Conservation (phyloP, 2,113 vertebrate genomes). For the Hippolais icterina region DNA sequence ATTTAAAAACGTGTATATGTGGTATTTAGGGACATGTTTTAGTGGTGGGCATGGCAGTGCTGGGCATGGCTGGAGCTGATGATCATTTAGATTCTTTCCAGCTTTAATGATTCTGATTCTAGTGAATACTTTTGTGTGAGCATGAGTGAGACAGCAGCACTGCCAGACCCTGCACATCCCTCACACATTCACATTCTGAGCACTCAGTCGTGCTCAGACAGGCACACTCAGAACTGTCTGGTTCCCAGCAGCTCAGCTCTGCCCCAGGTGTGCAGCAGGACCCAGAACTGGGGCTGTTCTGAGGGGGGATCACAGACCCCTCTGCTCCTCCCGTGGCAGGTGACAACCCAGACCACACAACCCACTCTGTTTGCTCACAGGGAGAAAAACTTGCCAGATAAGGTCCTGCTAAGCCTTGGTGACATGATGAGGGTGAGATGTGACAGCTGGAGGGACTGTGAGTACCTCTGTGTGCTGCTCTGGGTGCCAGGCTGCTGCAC, state of each 20-base stretch:
- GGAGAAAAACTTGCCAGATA: not conserved
- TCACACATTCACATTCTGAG: not conserved
- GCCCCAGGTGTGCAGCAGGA: accelerated
- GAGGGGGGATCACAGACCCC: accelerated
- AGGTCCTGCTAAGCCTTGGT: not conserved
- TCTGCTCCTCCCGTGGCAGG: not conserved
- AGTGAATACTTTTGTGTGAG: not conserved
- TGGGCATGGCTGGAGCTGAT: accelerated
- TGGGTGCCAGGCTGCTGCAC: not conserved
- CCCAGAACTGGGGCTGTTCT: accelerated
- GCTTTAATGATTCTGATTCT: not conserved
- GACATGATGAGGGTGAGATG: not conserved
- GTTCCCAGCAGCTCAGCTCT: not conserved
- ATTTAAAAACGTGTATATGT: not conserved
- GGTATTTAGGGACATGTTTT: not conserved
- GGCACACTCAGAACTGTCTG: not conserved
- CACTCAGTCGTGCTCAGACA: not conserved
- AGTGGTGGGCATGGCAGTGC: not conserved
- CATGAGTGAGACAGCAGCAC: not conserved
- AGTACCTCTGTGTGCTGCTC: not conserved
- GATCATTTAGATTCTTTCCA: not conserved
- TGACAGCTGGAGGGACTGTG: not conserved
- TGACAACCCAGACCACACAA: not conserved
- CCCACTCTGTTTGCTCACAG: not conserved
- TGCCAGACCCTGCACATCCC: not conserved